Base-by-base conservation (phyloP, 37 sponge, comb jelly and placozoan species). In the Geodia barretti region DNA sequence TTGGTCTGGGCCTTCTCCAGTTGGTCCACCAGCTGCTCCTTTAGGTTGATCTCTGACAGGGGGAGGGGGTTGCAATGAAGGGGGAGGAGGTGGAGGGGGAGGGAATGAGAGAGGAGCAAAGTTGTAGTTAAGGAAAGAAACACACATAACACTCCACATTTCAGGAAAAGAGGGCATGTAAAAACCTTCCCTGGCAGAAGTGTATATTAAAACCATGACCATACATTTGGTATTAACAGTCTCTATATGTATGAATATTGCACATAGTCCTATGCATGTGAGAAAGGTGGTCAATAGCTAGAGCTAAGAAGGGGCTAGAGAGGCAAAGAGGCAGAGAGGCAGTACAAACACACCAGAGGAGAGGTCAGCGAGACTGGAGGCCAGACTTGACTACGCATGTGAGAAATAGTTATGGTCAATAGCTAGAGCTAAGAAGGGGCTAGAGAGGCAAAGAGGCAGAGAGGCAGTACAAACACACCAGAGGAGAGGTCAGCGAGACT, bases 11-110 rank as follows among this genome's bases (percentile, higher is more conserved):
- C 73, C 43, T 78, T 75, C 72, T 98, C 96, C 68, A 98, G 62
- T 71, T 98, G 95, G 23, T 92, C 93, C 14, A 98, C 86, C 47
- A 98, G 70, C 73, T 89, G 93, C 84, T 98, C 93, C 79, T 98
- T 98, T 70, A 98, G 89, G 72, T 85, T 87, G 76, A 98, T 98
- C 84, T 98, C 98, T 70, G 80, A 63, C 11, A 69, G 38, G 47
- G 41, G 60, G 20, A 32, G 62, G 59, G 29, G 32, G n/a, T n/a
- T n/a, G n/a, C n/a, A n/a, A n/a, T n/a, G n/a, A 62, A 20, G 31
- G 58, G 36, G 41, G 40, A n/a, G 26, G 32, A 9, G 41, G 40
- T 11, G 26, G 60, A 68, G 60, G 5, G 43, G 25, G 42, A 39
- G 43, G 21, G 42, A 39, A 39, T 21, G 8, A 3, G 72, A 14